Percentiles rank a stretch among this genome's conserved stretches.
phyloP scores from a whole-genome alignment of 2,797 vertebrate species.

The Typhlichthys eigenmanni region DNA sequence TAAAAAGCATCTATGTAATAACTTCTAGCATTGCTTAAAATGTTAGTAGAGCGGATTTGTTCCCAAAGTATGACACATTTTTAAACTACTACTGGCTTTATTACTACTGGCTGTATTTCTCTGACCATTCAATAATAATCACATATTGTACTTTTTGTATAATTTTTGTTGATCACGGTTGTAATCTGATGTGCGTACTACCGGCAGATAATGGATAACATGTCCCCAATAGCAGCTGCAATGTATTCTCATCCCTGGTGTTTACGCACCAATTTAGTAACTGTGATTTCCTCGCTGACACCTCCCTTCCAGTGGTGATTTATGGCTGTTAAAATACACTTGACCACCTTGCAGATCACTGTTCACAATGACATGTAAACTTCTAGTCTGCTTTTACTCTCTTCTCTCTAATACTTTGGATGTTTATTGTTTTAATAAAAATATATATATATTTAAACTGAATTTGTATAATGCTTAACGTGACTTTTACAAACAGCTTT shows the following conservation, averaged over 20 bases:
- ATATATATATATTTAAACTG: conserved; percentile 9
- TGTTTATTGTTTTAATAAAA: conserved; percentile 67
- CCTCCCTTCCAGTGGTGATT: conserved; percentile 36
- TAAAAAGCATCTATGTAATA: conserved; percentile 52
- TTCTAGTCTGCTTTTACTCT: conserved; percentile 55
- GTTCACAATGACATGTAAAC: conserved; percentile 53
- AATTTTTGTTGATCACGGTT: conserved; percentile 31
- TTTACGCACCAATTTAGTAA: conserved; percentile 38
- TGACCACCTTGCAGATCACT: conserved; percentile 55
- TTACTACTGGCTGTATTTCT: conserved; percentile 44
- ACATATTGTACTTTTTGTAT: conserved; percentile 50
- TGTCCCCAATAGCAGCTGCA: conserved; percentile 35
- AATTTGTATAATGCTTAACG: conserved; percentile 8
- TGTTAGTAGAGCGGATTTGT: conserved; percentile 47
- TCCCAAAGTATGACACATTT: conserved; percentile 36
- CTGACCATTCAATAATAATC: conserved; percentile 32
- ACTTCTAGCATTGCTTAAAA: conserved; percentile 43
- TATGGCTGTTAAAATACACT: conserved; percentile 50
- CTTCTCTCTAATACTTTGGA: conserved; percentile 56
- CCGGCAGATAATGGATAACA: conserved; percentile 23
- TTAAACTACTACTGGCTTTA: conserved; percentile 39
- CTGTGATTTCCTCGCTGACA: conserved; percentile 48
- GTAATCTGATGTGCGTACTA: conserved; percentile 23
- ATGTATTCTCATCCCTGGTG: conserved; percentile 23
- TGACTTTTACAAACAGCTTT: conserved; percentile 39